A percentile compares a stretch with the other conserved stretches of the same genome.
phyloP scores from a whole-genome alignment of 2,113 vertebrate species.

The Diadophis punctatus region DNA sequence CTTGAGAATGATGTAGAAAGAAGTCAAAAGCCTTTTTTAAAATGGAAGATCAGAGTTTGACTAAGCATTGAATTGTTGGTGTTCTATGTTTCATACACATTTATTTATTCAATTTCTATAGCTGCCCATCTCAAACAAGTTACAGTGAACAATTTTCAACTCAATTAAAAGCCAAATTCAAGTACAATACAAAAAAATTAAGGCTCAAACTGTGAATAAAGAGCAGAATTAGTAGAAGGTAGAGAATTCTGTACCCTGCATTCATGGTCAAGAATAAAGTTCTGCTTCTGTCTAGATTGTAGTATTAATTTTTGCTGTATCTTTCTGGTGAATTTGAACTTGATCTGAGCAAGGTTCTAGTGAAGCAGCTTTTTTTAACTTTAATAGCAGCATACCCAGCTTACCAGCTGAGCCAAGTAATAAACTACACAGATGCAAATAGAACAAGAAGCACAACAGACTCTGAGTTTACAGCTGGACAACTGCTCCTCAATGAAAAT shows the following conservation, averaged over 20 bases:
- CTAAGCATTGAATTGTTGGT: neutral
- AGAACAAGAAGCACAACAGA: neutral
- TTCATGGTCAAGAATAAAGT: neutral
- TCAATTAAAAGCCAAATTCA: neutral
- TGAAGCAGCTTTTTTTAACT: neutral
- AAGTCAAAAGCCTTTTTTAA: neutral
- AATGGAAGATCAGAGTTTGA: neutral
- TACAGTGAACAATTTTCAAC: neutral
- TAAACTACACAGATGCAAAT: neutral
- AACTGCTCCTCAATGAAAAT: neutral
- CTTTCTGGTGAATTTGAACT: neutral
- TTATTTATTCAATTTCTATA: neutral
- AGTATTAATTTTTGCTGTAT: neutral
- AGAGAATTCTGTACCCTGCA: neutral
- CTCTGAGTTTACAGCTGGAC: neutral
- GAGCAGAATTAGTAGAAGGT: neutral
- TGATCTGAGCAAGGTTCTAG: neutral
- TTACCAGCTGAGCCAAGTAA: neutral
- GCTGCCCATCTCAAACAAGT: neutral
- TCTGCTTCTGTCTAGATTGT: neutral
- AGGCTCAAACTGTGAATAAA: neutral
- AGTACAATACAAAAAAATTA: neutral
- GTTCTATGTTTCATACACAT: neutral
- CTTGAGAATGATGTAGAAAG: neutral
- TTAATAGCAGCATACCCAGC: neutral